Evolutionary conservation across 2,113 vertebrate genomes (phyloP).

Genomic region (Ondatra zibethicus): DNA sequence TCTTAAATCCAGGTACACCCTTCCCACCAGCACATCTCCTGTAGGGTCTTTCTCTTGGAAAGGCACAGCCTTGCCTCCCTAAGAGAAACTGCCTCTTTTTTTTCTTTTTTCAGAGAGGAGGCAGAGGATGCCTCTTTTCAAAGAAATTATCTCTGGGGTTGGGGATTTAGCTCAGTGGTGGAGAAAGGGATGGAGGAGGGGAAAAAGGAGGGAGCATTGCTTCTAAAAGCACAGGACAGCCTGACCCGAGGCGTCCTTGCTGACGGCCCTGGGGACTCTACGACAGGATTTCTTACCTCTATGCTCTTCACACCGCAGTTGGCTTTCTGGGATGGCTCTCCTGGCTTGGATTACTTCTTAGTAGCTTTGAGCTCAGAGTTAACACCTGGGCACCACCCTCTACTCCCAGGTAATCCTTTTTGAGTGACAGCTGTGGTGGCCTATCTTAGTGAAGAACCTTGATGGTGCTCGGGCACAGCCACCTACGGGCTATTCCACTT

Average conservation of each 20-base stretch:
- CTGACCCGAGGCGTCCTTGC: too few species aligned
- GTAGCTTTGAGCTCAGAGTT: slow-evolving; percentile 35
- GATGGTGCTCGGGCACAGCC: not conserved
- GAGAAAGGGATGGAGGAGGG: not conserved
- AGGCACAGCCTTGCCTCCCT: too few species aligned
- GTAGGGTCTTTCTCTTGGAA: too few species aligned
- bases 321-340: slow-evolving; percentile 65
- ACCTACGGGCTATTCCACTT: not conserved
- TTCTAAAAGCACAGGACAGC: slow-evolving; percentile 6
- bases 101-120: not conserved
- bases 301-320: not conserved
- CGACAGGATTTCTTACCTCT: not conserved
- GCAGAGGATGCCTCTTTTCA: not conserved
- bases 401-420: not conserved
- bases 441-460: slow-evolving; percentile 45
- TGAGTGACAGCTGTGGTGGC: slow-evolving; percentile 60
- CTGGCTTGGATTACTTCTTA: slow-evolving; percentile 64
- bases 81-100: too few species aligned
- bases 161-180: not conserved
- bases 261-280: not conserved
- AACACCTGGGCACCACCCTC: slow-evolving; percentile 51
- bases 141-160: not conserved
- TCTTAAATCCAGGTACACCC: too few species aligned
- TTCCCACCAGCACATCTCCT: too few species aligned
- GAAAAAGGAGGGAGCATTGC: not conserved